Evolutionary conservation across 2,797 vertebrate genomes (phyloP), one percentile per base, ranked within the genome.

Genomic region (Rhabdophis nuchalis): DNA sequence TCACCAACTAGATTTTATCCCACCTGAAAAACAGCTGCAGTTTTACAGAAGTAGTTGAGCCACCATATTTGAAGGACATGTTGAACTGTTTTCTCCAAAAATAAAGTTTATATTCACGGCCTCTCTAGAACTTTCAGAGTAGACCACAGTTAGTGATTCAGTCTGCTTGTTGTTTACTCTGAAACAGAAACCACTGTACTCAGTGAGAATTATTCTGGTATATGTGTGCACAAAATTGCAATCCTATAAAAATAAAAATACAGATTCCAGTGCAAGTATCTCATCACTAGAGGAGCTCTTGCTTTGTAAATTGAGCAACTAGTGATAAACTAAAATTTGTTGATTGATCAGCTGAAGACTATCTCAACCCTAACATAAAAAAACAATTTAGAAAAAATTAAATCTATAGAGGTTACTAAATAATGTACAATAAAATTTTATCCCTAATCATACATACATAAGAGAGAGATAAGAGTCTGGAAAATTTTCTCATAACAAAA

Each of bases 1-100:
- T 96, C 93, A 89, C 91, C 92, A 91, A 56, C 91, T 60, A 85
- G 0, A 20, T 91, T 94, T 91, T 77, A 89, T 88, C 92, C 91
- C 91, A 91, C 94, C 88, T 7, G 18, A 32, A 41, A 20, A 82
- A 82, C 20, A 82, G 29, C 87, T 91, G 60, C 86, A 77, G 29
- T 61, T 91, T 91, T 32, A 46, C 32, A 60, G 61, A 56, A 94
- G 86, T 87, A 64, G 90, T 91, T 86, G 29, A 92, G 87, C 64
- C 57, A 86, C 46, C 14, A 36, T 41, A 9, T 57, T 13, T 27
- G 93, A 29, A 5, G 18, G 20, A 23, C 6, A 1, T 5, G 27
- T 56, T 14, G 60, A 58, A 53, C 57, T 52, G 10, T 2, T 86
- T 92, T 61, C 29, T 92, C 64, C 23, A 85, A 29, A 91, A 56